Percentiles rank a stretch among this genome's conserved stretches.
Evolutionary conservation across 2,888 invertebrate genomes (phyloP).

Genomic region (Lampropteryx suffumata): DNA sequence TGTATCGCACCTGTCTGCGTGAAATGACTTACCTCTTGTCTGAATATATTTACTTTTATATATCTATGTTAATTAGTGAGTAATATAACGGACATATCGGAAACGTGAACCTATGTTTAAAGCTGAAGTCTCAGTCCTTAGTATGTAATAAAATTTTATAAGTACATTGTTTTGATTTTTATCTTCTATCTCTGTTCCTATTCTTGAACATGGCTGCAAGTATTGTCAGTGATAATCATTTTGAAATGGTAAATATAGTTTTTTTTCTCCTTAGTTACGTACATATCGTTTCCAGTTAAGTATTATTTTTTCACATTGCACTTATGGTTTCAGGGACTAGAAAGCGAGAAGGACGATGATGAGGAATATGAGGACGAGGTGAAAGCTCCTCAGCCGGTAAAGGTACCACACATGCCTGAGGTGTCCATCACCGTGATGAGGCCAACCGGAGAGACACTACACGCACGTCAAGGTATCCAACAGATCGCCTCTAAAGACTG

Average conservation of each 20-base stretch:
- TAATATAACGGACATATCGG: too few species aligned
- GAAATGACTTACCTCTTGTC: too few species aligned
- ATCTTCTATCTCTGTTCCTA: too few species aligned
- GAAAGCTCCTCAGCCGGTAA: conserved; percentile 45
- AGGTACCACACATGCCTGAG: conserved; percentile 69
- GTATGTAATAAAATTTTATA: too few species aligned
- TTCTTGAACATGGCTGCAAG: too few species aligned
- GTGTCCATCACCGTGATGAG: conserved; percentile 78
- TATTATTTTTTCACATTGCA: not conserved
- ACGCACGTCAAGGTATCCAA: conserved; percentile 73
- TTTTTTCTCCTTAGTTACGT: not conserved
- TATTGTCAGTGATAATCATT: not conserved
- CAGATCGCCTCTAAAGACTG: conserved; percentile 79
- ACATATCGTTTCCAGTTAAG: not conserved
- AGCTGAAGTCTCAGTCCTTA: too few species aligned
- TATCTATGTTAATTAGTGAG: too few species aligned
- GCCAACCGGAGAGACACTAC: conserved; percentile 69
- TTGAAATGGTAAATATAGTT: conserved; percentile 4
- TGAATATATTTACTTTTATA: too few species aligned
- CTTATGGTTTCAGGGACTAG: conserved; percentile 61
- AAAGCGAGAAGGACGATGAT: conserved; percentile 71
- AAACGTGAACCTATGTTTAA: too few species aligned
- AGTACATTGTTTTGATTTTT: too few species aligned
- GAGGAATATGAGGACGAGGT: conserved; percentile 64
- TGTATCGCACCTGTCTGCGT: too few species aligned